Evolutionary conservation across 2,888 invertebrate genomes (phyloP).

Genomic region (Cenopis cana): DNA sequence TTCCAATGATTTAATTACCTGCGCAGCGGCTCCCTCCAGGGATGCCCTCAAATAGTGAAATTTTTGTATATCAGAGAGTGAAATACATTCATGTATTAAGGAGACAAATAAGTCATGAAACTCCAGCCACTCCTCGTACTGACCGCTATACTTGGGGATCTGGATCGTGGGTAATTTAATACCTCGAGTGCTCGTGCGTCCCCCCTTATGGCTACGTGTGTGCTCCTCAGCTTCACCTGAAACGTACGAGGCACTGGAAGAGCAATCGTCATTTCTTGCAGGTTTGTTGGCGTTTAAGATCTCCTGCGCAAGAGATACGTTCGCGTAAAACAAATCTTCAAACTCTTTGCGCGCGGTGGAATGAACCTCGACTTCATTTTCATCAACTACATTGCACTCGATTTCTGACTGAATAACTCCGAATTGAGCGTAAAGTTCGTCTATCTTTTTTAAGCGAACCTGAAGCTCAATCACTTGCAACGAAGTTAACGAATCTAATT

Average conservation of each 20-base stretch:
- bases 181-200: slow-evolving; percentile 16
- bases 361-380: slow-evolving; percentile 2
- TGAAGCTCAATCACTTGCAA: neutral
- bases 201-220: neutral
- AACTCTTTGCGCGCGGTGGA: neutral
- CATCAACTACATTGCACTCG: neutral
- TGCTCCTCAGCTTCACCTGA: slow-evolving; percentile 22
- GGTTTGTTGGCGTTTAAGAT: slow-evolving; percentile 25
- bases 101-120: slow-evolving; percentile 41
- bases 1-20: slow-evolving; percentile 44
- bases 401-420: slow-evolving; percentile 6
- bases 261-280: slow-evolving; percentile 10
- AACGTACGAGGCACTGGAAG: slow-evolving; percentile 17
- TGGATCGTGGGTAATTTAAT: slow-evolving; percentile 31
- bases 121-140: slow-evolving; percentile 40
- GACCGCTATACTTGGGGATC: slow-evolving; percentile 34
- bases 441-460: too few relatives aligned
- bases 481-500: neutral
- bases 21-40: slow-evolving; percentile 39
- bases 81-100: slow-evolving; percentile 34
- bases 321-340: slow-evolving; percentile 15
- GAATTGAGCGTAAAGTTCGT: neutral
- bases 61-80: slow-evolving; percentile 39
- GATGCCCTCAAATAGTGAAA: slow-evolving; percentile 45
- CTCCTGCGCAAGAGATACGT: slow-evolving; percentile 5